Evolutionary conservation across 2,797 vertebrate genomes (phyloP).

Genomic region (Mus minutoides): DNA sequence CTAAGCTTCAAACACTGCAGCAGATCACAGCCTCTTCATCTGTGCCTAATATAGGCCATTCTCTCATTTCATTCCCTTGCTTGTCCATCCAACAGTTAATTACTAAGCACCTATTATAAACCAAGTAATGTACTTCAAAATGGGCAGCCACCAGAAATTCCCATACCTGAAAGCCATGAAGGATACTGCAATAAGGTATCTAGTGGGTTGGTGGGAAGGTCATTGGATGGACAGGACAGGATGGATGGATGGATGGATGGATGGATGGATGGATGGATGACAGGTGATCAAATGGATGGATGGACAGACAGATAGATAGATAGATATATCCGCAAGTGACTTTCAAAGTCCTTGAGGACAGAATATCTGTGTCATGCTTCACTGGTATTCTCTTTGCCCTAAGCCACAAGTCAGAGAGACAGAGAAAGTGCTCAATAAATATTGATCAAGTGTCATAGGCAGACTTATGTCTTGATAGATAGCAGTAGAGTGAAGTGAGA

Average conservation of each 20-base stretch:
- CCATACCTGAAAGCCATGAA: background rate
- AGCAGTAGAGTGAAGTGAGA: background rate
- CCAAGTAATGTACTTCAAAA: background rate
- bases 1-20: no score
- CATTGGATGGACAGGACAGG: background rate
- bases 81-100: background rate
- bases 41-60: background rate
- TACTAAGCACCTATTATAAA: background rate
- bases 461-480: background rate
- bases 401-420: conserved; percentile 16
- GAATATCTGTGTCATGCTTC: conserved; percentile 26
- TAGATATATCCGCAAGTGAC: background rate
- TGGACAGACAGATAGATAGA: background rate
- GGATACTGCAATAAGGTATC: background rate
- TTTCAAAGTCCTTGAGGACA: conserved; percentile 63
- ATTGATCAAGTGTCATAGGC: background rate
- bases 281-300: background rate
- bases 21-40: background rate
- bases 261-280: background rate
- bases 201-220: background rate
- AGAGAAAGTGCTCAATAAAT: conserved; percentile 42
- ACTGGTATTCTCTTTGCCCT: conserved; percentile 39
- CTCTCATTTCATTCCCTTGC: background rate
- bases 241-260: background rate
- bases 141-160: background rate